These are phyloP conservation scores for Megalops atlanticus DNA, from an alignment of 2,113 vertebrate genomes.

Conservation along the genomic window DNA sequence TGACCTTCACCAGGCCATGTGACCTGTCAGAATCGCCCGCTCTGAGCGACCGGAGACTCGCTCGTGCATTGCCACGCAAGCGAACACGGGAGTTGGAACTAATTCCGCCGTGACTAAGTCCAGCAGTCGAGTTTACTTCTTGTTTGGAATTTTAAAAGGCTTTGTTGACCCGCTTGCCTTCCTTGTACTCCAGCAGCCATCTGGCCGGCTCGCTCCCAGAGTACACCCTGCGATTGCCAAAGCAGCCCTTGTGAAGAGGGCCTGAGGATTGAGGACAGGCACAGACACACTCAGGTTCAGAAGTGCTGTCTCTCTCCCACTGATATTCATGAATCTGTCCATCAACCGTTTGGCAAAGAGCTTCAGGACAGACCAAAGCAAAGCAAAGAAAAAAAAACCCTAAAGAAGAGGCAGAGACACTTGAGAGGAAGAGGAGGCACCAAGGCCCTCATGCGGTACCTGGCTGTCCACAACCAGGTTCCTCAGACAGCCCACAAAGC, in stretches of 20 bases:
- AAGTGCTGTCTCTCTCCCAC: too few relatives aligned
- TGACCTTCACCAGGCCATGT: background rate
- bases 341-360: too few relatives aligned
- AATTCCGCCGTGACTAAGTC: background rate
- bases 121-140: too few relatives aligned
- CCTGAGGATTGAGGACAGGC: too few relatives aligned
- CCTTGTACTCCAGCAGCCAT: background rate
- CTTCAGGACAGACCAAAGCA: background rate
- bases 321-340: too few relatives aligned
- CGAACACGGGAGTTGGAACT: background rate
- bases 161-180: too few relatives aligned
- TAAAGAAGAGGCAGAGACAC: background rate
- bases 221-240: background rate
- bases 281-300: background rate
- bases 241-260: too few relatives aligned
- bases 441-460: slow-evolving; percentile 64
- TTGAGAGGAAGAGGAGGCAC: background rate
- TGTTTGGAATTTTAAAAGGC: too few relatives aligned
- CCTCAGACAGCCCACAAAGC: slow-evolving; percentile 81
- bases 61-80: background rate
- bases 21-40: background rate
- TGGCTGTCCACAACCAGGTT: slow-evolving; percentile 81
- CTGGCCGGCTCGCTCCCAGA: background rate
- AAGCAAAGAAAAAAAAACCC: too few relatives aligned
- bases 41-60: background rate